Evolutionary conservation across 2,797 vertebrate species (phyloP).

Genomic region (Podarcis lilfordi): DNA sequence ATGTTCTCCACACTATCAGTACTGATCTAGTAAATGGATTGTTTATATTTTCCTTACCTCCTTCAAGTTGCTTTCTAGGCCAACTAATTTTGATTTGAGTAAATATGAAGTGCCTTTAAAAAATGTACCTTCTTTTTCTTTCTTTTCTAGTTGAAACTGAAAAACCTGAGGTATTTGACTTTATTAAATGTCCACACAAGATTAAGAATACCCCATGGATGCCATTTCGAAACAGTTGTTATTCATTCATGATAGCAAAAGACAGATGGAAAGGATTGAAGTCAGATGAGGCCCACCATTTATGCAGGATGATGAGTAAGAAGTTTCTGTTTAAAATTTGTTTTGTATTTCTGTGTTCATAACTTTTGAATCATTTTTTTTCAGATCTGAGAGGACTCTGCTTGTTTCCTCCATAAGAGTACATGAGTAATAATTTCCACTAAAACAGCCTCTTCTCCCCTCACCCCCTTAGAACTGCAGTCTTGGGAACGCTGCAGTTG

Average conservation of each 20-base stretch:
- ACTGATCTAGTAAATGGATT: no score
- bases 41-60: no score
- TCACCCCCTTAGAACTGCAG: neutral
- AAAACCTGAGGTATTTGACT: conserved; percentile 68
- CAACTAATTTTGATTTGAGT: neutral
- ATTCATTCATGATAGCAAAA: conserved; percentile 85
- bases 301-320: conserved; percentile 87
- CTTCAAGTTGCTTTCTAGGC: neutral
- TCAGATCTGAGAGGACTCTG: neutral
- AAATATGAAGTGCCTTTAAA: conserved; percentile 12
- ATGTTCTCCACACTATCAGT: no score
- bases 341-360: conserved; percentile 3
- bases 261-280: conserved; percentile 79
- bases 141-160: conserved; percentile 77
- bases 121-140: neutral
- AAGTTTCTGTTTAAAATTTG: conserved; percentile 31
- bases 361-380: conserved; percentile 15
- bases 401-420: neutral
- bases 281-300: conserved; percentile 70
- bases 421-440: neutral
- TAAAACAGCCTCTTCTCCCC: neutral
- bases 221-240: conserved; percentile 92
- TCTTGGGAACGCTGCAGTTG: neutral
- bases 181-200: conserved; percentile 88
- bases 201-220: conserved; percentile 91